These are phyloP conservation scores for Coregonus ussuriensis DNA, from an alignment of 2,797 vertebrate genomes.

Conservation along the genomic window DNA sequence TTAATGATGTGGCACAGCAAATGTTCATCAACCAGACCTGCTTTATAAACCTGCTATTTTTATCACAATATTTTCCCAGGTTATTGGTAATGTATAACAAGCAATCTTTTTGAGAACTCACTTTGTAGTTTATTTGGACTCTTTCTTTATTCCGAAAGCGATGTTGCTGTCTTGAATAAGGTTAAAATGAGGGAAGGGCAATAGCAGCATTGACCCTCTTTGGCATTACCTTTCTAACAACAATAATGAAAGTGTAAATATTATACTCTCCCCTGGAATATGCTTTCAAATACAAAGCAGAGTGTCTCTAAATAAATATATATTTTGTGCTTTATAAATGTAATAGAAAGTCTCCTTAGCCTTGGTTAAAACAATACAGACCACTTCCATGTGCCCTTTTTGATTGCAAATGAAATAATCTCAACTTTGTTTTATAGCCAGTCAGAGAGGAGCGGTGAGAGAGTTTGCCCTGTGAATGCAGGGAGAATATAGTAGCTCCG, in stretches of 20 bases:
- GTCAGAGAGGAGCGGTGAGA: background rate
- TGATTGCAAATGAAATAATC: background rate
- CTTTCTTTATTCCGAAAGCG: background rate
- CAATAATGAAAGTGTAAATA: background rate
- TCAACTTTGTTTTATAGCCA: conserved; percentile 1
- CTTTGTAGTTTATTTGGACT: background rate
- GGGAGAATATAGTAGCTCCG: conserved; percentile 44
- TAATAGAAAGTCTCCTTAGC: background rate
- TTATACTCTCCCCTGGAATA: background rate
- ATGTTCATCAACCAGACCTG: background rate
- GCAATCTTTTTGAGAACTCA: background rate
- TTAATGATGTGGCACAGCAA: background rate
- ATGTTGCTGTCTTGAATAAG: background rate
- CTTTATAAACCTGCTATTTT: background rate
- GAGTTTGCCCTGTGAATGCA: conserved; percentile 27
- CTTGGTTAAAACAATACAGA: background rate
- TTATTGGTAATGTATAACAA: background rate
- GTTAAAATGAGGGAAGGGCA: background rate
- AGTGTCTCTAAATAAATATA: background rate
- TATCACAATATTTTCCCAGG: background rate
- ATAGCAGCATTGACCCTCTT: background rate
- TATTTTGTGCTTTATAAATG: too few species aligned
- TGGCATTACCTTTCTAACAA: background rate
- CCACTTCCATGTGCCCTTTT: background rate
- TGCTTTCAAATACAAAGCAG: background rate